Percentiles rank a stretch among this genome's conserved stretches.
These are phyloP conservation scores for Theretra japonica DNA, from an alignment of 2,888 invertebrate species.

Conservation along the genomic window DNA sequence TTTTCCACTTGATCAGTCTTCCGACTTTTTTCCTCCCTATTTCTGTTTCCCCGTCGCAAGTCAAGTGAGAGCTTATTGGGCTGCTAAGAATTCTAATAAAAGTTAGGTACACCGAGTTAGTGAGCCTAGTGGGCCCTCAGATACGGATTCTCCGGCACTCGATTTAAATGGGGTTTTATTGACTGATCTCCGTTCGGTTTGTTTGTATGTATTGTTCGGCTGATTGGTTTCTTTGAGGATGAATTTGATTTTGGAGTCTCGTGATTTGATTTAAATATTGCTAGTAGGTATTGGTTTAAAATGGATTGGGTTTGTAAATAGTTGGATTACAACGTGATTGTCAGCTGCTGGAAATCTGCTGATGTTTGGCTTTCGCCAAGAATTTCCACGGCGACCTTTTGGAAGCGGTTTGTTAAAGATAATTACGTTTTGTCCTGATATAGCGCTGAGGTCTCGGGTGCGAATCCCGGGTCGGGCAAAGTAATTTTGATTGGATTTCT, in stretches of 20 bases:
- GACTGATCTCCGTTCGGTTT: conserved; percentile 45
- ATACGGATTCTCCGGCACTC: conserved; percentile 44
- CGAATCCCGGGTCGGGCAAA: no score
- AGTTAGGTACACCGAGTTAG: conserved; percentile 65
- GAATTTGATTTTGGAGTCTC: not conserved
- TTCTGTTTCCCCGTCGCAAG: conserved; percentile 59
- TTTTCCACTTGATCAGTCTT: conserved; percentile 75
- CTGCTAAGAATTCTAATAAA: conserved; percentile 76
- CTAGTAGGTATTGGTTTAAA: not conserved
- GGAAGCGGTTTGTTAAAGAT: no score
- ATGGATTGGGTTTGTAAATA: not conserved
- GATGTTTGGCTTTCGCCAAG: no score
- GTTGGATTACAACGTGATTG: not conserved
- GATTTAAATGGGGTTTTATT: conserved; percentile 54
- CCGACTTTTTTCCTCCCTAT: conserved; percentile 58
- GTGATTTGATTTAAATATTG: not conserved
- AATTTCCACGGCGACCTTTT: no score
- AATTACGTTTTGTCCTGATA: no score
- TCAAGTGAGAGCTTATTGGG: conserved; percentile 71
- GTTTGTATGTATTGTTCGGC: conserved; percentile 29
- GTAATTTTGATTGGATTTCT: no score
- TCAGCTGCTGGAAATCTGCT: no score
- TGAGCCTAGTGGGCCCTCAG: conserved; percentile 54
- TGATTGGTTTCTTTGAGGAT: conserved; percentile 14
- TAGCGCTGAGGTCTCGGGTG: no score